Percentiles rank a stretch among this genome's conserved stretches.
These are phyloP conservation scores for Pantherophis vulpinus DNA, from an alignment of 2,797 vertebrate genomes.

Conservation along the genomic window DNA sequence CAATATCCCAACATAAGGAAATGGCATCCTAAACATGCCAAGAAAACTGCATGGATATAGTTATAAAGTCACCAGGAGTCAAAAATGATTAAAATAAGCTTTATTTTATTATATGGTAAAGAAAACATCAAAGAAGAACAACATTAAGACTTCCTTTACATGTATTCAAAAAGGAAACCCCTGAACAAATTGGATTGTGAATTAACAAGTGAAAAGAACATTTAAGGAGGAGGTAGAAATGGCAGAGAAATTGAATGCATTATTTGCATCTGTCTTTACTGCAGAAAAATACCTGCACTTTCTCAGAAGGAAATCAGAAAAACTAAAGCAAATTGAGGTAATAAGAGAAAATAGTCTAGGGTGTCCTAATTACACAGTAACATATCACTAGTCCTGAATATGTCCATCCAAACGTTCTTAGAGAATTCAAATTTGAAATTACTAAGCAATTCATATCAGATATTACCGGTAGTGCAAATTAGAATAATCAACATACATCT, in stretches of 20 bases:
- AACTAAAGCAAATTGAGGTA: neutral
- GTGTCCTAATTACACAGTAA: neutral
- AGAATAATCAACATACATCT: neutral
- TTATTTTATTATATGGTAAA: neutral
- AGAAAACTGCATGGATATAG: neutral
- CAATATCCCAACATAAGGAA: neutral
- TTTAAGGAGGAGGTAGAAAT: neutral
- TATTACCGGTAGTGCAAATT: neutral
- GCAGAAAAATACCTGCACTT: neutral
- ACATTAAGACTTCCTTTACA: neutral
- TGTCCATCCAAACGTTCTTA: neutral
- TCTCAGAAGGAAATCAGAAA: neutral
- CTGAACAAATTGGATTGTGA: neutral
- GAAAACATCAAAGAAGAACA: neutral
- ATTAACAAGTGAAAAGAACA: neutral
- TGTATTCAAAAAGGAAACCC: neutral
- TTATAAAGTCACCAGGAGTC: neutral
- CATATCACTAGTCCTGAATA: neutral
- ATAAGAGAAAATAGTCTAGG: neutral
- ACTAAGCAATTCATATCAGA: neutral
- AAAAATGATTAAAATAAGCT: neutral
- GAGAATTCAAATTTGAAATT: neutral
- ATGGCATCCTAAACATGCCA: neutral
- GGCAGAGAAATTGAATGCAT: neutral
- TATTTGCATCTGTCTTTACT: neutral